These are phyloP conservation scores for Porites lobata DNA, from an alignment of 92 coral and sea anemone genomes.

Conservation along the genomic window DNA sequence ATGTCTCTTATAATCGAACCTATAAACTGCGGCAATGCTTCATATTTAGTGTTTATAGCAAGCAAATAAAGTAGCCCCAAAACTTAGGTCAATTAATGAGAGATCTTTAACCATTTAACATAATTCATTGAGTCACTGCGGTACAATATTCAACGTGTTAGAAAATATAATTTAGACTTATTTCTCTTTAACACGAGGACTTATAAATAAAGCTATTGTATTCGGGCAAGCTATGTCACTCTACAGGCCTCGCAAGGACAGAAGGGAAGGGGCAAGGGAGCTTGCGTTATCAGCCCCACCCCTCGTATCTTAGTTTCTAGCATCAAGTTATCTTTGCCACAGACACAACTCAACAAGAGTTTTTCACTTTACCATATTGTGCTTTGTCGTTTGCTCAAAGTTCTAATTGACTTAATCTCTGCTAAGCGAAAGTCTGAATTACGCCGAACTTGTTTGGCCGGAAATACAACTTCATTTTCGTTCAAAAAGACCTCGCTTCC, in stretches of 20 bases:
- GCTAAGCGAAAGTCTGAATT: constrained; percentile 53
- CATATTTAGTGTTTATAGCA: neutral
- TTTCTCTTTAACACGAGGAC: too few species aligned
- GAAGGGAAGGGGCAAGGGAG: too few species aligned
- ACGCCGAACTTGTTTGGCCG: constrained; percentile 38
- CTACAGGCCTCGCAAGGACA: too few species aligned
- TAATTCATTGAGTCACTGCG: too few species aligned
- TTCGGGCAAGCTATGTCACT: too few species aligned
- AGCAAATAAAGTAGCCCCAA: neutral
- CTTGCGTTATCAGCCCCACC: too few species aligned
- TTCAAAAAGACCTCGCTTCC: constrained; percentile 13
- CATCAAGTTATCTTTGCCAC: neutral
- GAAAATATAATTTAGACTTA: too few species aligned
- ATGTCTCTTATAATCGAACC: neutral
- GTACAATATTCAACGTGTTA: too few species aligned
- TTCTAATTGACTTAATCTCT: constrained; percentile 52
- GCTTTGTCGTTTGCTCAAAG: constrained; percentile 73
- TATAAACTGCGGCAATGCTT: neutral
- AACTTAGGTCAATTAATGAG: neutral
- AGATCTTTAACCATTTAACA: too few species aligned
- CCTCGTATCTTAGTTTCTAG: too few species aligned
- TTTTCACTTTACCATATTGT: constrained; percentile 63
- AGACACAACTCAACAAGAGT: neutral
- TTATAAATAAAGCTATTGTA: too few species aligned
- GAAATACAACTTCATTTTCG: constrained; percentile 31